phyloP scores from a whole-genome alignment of 2,888 invertebrate species.

The Agriopis aurantiaria region DNA sequence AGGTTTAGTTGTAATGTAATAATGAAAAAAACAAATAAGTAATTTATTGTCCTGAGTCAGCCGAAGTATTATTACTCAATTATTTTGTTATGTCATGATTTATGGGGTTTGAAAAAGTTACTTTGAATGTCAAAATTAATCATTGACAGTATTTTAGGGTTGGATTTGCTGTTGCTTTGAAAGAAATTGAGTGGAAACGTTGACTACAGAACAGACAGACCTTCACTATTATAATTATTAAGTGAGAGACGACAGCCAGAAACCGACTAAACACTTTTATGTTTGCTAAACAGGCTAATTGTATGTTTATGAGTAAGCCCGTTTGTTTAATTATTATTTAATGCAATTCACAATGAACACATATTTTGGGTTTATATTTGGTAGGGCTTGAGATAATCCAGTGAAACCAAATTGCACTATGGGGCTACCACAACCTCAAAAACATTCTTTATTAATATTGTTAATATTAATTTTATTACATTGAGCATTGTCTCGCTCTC shows the following conservation, averaged over 20 bases:
- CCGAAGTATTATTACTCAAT: conserved; percentile 74
- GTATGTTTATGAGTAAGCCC: neutral
- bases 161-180: conserved; percentile 6
- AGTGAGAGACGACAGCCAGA: no score
- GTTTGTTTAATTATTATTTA: neutral
- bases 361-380: neutral
- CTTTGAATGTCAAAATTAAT: neutral
- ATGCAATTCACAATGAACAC: neutral
- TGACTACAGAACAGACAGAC: neutral
- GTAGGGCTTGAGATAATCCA: neutral
- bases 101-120: conserved; percentile 49
- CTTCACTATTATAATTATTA: no score
- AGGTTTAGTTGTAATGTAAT: conserved; percentile 74
- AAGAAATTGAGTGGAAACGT: neutral
- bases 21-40: conserved; percentile 54
- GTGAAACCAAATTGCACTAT: neutral
- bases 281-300: no score
- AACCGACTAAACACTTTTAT: no score
- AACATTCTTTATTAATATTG: no score
- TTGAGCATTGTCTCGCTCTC: no score
- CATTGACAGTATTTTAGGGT: neutral
- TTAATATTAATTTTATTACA: no score
- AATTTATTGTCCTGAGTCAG: conserved; percentile 68
- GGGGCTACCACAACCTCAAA: no score
- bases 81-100: conserved; percentile 57